These are phyloP conservation scores for Halyomorpha halys DNA, from an alignment of 1,140 invertebrate species.

Conservation along the genomic window DNA sequence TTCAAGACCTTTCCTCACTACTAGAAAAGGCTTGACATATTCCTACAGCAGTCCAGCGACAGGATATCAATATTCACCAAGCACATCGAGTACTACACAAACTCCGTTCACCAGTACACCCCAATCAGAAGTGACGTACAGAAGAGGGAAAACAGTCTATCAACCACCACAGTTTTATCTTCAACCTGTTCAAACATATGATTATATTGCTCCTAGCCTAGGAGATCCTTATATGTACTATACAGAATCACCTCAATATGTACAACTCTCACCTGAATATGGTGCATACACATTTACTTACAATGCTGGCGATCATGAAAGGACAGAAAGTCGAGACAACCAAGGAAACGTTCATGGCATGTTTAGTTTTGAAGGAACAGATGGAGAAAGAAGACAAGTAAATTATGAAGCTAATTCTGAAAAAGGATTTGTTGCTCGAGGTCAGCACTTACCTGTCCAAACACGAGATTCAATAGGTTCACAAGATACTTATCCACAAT, in stretches of 20 bases:
- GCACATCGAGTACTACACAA: too few relatives aligned
- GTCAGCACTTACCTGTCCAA: constrained; percentile 14
- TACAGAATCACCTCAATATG: too few relatives aligned
- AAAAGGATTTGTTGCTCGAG: constrained; percentile 30
- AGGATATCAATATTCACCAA: too few relatives aligned
- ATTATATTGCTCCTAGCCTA: too few relatives aligned
- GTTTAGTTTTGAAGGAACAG: constrained; percentile 29
- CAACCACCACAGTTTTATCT: too few relatives aligned
- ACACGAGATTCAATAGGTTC: not conserved
- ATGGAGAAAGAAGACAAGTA: constrained; percentile 29
- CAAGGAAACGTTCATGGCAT: constrained; percentile 32
- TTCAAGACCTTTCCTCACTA: not conserved
- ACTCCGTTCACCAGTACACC: too few relatives aligned
- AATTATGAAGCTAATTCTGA: constrained; percentile 30
- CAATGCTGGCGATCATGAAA: constrained; percentile 29
- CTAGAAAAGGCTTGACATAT: not conserved
- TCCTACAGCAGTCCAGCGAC: not conserved
- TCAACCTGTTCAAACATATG: too few relatives aligned
- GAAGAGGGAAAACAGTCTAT: too few relatives aligned
- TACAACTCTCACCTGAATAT: not conserved
- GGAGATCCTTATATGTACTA: too few relatives aligned
- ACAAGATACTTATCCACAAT: not conserved
- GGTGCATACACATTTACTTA: constrained; percentile 32
- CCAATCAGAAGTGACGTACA: too few relatives aligned
- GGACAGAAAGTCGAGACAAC: constrained; percentile 31